Conservation (phyloP, 2,113 vertebrate species). For the Rhizomys pruinosus region DNA sequence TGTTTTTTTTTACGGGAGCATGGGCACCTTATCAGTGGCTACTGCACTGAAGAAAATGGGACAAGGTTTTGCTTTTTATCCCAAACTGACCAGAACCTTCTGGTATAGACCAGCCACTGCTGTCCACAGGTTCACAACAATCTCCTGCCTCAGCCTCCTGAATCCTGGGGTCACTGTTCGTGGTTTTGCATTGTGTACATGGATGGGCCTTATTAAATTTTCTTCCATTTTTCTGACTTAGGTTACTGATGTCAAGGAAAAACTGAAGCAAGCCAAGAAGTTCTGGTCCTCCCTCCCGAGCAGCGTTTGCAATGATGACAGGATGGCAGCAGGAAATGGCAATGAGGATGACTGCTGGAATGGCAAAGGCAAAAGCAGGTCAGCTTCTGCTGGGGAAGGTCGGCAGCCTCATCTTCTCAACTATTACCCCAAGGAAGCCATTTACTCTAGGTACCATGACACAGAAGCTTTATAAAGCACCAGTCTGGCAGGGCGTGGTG, state of each 20-base stretch:
- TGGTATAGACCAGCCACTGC: background rate
- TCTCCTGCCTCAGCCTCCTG: background rate
- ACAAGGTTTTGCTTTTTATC: background rate
- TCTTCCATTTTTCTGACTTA: slow-evolving; percentile 69
- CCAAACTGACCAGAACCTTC: background rate
- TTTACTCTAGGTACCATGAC: background rate
- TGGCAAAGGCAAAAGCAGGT: slow-evolving; percentile 97
- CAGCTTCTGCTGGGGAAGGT: background rate
- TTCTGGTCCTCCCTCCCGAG: slow-evolving; percentile 98
- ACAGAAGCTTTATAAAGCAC: background rate
- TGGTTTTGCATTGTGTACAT: slow-evolving; percentile 44
- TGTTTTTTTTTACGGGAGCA: background rate
- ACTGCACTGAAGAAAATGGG: background rate
- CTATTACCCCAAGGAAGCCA: background rate
- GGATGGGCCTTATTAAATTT: background rate
- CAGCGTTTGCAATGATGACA: slow-evolving; percentile 92
- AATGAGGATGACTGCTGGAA: slow-evolving; percentile 92
- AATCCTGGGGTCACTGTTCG: background rate
- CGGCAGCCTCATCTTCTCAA: background rate
- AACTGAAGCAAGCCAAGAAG: slow-evolving; percentile 95
- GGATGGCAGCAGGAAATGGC: slow-evolving; percentile 88
- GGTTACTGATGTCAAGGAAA: slow-evolving; percentile 97
- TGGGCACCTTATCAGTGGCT: background rate
- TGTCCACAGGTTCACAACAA: too few relatives aligned
- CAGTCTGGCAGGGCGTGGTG: too few relatives aligned